Evolutionary conservation across 2,888 invertebrate genomes (phyloP).

Genomic region (Dryobotodes eremita): DNA sequence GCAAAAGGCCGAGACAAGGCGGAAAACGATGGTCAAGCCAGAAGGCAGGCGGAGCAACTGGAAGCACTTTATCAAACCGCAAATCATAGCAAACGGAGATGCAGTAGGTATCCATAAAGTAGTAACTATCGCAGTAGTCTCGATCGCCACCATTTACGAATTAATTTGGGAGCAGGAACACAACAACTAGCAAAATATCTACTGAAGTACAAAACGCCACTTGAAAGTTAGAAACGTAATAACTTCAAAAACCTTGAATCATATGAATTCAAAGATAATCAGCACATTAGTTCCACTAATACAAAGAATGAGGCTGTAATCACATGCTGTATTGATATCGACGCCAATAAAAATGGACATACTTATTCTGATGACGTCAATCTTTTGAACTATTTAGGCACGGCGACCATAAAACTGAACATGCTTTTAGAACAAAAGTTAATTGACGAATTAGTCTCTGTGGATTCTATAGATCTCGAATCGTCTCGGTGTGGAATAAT

Average conservation of each 20-base stretch:
- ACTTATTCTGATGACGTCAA: conserved; percentile 70
- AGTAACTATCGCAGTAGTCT: background rate
- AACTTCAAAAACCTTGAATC: conserved; percentile 5
- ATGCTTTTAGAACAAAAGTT: conserved; percentile 60
- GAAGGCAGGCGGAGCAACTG: too few relatives aligned
- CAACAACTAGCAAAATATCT: background rate
- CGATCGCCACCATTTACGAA: background rate
- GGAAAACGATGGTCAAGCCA: background rate
- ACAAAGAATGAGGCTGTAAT: conserved; percentile 32
- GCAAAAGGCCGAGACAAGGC: background rate
- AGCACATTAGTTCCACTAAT: conserved; percentile 34
- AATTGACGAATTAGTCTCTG: conserved; percentile 64
- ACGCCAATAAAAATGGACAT: conserved; percentile 45
- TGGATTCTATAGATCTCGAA: conserved; percentile 55
- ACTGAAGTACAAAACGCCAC: background rate
- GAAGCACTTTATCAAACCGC: background rate
- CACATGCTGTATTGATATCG: conserved; percentile 42
- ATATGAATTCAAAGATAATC: conserved; percentile 46
- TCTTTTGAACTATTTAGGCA: conserved; percentile 71
- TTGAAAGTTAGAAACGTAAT: background rate
- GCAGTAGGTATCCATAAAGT: background rate
- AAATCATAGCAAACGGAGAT: background rate
- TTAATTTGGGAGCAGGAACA: too few relatives aligned
- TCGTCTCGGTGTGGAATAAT: conserved; percentile 41
- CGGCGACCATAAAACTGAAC: conserved; percentile 62